Evolutionary conservation across 2,797 vertebrate genomes (phyloP).

Genomic region (Peromyscus attwateri): DNA sequence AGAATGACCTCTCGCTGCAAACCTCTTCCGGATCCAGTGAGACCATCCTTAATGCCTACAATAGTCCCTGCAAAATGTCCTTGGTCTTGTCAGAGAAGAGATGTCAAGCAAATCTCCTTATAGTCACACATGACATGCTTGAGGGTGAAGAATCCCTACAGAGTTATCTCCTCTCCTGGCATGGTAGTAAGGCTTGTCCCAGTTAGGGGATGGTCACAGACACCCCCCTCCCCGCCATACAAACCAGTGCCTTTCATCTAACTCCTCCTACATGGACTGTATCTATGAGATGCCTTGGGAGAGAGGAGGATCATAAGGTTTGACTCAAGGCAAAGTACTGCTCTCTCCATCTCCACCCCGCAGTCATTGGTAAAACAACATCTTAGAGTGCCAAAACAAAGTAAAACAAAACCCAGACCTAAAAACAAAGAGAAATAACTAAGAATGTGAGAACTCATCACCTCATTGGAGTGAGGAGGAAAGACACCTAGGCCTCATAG

Average conservation of each 20-base stretch:
- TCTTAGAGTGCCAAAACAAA: not conserved
- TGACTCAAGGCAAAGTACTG: not conserved
- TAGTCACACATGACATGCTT: slow-evolving; percentile 62
- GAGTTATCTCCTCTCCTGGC: not conserved
- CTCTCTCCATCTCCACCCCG: not conserved
- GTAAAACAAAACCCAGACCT: not conserved
- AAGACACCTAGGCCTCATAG: not conserved
- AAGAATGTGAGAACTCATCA: not conserved
- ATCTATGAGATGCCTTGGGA: not conserved
- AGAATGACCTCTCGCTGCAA: slow-evolving; percentile 35
- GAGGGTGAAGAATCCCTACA: not conserved
- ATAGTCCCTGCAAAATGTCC: slow-evolving; percentile 19
- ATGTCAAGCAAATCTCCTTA: slow-evolving; percentile 78
- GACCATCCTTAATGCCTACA: slow-evolving; percentile 54
- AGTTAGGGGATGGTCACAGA: rapidly evolving
- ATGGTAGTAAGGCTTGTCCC: rapidly evolving
- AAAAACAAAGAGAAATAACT: slow-evolving; percentile 24
- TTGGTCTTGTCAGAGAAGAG: slow-evolving; percentile 77
- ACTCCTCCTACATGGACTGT: rapidly evolving
- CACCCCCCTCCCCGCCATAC: not conserved
- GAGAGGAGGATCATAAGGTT: not conserved
- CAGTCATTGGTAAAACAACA: not conserved
- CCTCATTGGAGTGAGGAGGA: not conserved
- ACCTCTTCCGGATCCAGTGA: not conserved
- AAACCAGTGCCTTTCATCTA: not conserved